Base-by-base conservation (phyloP, 2,888 invertebrate genomes). In the Pseudeuparius sepicola region DNA sequence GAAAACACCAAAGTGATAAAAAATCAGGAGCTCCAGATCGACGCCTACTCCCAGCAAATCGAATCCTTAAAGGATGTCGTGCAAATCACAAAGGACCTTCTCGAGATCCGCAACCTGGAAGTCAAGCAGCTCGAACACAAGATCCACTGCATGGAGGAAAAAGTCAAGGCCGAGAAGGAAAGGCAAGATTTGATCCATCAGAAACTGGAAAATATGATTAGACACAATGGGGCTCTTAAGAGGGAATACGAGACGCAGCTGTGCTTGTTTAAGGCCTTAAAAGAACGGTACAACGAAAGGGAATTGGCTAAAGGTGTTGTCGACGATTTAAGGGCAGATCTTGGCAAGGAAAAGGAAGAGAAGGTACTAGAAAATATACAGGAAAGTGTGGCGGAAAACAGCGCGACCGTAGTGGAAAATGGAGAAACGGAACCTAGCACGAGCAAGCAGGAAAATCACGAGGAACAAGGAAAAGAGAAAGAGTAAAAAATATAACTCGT, bases 21-120 rank as follows among this genome's bases (percentile, higher is more conserved):
- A 53, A 82, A 82, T 55, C 81, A 85, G 53, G 85, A 86, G 54
- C 66, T 80, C 44, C 84, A 85, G 59, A 82, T 85, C 34, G 71
- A 72, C 39, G 83, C 83, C 0, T 59, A 82, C 29, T 71, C 65
- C 15, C 71, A 72, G 4, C 83, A 87, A 59, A 78, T 84, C 4
- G 67, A 71, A 24, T 82, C 85, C 2, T 64, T 86, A 17, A 85
- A 84, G 55, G 85, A 87, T 53, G 85, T 87, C 26, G 74, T 84
- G n/a, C 61, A 68, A 6, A 83, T 87, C 39, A 85, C 86, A 2
- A 86, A 84, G 56, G 83, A 85, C 48, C 64, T 87, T 52, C 59
- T 87, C 13, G 78, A 80, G 50, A 80, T 87, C 28, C 73, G 85
- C 43, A 85, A 80, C 52, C 67, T 78, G 35, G 87, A 87, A 64